These are phyloP conservation scores for Piaya cayana DNA, from an alignment of 2,113 vertebrate species.

Conservation along the genomic window DNA sequence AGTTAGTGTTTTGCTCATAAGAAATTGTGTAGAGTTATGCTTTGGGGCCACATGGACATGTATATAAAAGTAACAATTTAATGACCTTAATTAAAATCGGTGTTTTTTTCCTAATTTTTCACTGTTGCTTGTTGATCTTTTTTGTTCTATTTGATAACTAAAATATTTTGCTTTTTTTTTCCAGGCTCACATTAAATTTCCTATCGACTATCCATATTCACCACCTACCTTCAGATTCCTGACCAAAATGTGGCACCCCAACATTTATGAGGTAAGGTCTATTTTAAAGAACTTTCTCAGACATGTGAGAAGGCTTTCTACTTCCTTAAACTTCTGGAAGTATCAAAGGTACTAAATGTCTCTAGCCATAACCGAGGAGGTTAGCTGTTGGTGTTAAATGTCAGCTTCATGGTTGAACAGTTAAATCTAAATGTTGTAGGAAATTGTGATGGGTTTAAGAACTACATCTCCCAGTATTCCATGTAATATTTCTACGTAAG, in stretches of 20 bases:
- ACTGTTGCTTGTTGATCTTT: not conserved
- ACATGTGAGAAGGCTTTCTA: not conserved
- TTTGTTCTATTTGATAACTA: not conserved
- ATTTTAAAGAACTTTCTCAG: not conserved
- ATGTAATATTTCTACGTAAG: too few relatives aligned
- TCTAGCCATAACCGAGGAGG: not conserved
- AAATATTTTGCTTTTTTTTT: conserved; percentile 30
- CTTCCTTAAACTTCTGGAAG: not conserved
- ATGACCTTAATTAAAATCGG: not conserved
- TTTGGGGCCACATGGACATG: not conserved
- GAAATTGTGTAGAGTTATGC: not conserved
- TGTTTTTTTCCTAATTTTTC: not conserved
- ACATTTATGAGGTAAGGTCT: conserved; percentile 94
- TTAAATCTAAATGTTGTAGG: not conserved
- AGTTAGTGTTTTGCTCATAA: not conserved
- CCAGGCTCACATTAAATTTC: conserved; percentile 98
- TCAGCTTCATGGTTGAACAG: not conserved
- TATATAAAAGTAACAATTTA: not conserved
- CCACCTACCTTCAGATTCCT: conserved; percentile 98
- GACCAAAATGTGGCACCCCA: conserved; percentile 99
- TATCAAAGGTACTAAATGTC: not conserved
- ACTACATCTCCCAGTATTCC: too few relatives aligned
- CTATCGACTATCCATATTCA: conserved; percentile 97
- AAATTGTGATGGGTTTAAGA: too few relatives aligned
- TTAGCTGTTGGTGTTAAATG: not conserved